Base-by-base conservation (phyloP, 1,140 invertebrate genomes). In the Drosophila mayri region DNA sequence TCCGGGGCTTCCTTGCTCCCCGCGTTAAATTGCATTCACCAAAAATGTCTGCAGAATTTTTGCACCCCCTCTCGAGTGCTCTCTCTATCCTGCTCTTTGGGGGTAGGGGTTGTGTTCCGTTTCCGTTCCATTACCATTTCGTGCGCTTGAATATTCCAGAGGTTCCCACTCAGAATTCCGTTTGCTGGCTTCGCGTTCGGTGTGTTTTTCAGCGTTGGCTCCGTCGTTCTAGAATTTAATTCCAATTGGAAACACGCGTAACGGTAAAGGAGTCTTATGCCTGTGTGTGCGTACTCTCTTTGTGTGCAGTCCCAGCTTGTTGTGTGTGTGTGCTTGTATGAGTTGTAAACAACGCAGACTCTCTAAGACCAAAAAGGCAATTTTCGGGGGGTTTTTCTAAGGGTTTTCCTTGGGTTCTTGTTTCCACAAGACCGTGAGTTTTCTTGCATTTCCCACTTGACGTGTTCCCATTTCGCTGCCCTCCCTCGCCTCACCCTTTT, bases 111-210 rank as follows among this genome's bases (percentile, higher is more conserved):
- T 64, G 65, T 78, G 74, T 70, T 50, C 49, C 63, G 57, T 73
- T 75, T 74, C 58, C 68, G 72, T 78, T 74, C 54, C 67, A 55
- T 35, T 55, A 3, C 35, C 35, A 22, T 63, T 74, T 38, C 60
- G 72, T 81, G 55, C 79, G 65, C 81, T 86, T 52, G 61, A 61
- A 37, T 46, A 43, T 57, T 59, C 54, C 61, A 70, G 50, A 64
- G 55, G 50, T 78, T 75, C 62, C 76, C 80, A 84, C 80, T 87
- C 84, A 87, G 84, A 87, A 64, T 88, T 77, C 76, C 50, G 81
- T 84, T 88, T 72, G 80, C 84, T 74, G 80, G 68, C 80, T 58
- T 84, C 80, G 84, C 84, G 84, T 88, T 79, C 85, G 81, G 80
- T 84, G 65, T 78, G 68, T 71, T 38, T 75, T 54, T 20, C 71